Conservation (phyloP, 2,888 invertebrate species). For the Eupithecia abbreviata region DNA sequence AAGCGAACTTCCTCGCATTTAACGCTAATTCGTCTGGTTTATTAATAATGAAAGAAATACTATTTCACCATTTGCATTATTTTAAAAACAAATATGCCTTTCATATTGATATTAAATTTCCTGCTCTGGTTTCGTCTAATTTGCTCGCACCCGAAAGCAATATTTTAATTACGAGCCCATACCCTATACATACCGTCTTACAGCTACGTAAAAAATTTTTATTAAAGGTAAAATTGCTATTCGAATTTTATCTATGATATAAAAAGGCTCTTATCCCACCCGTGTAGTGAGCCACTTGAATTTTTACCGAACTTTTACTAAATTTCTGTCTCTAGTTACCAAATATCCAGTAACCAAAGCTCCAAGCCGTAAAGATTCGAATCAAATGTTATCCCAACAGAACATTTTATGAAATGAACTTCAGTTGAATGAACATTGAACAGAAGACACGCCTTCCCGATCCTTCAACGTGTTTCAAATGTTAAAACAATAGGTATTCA, state of each 20-base stretch:
- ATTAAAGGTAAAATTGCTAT: neutral
- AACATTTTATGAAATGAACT: neutral
- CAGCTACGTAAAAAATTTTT: too few relatives aligned
- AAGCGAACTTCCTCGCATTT: neutral
- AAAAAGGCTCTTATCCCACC: neutral
- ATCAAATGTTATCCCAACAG: neutral
- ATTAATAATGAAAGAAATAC: too few relatives aligned
- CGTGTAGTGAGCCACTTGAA: neutral
- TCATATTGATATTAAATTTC: neutral
- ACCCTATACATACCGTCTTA: too few relatives aligned
- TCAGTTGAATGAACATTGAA: conserved; percentile 15
- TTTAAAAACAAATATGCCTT: too few relatives aligned
- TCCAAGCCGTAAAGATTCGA: neutral
- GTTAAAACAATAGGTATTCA: conserved; percentile 39
- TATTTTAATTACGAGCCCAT: neutral
- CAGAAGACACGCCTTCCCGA: conserved; percentile 32
- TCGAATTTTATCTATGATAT: neutral
- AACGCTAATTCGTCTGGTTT: too few relatives aligned
- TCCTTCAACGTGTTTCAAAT: conserved; percentile 33
- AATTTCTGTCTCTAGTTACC: neutral
- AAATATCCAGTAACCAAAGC: neutral
- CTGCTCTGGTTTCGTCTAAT: neutral
- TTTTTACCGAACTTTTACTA: neutral
- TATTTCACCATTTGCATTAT: too few relatives aligned
- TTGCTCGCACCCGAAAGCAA: neutral